A percentile compares a stretch with the other conserved stretches of the same genome.
Conservation (phyloP, 2,888 invertebrate genomes). For the Megalurothrips usitatus region DNA sequence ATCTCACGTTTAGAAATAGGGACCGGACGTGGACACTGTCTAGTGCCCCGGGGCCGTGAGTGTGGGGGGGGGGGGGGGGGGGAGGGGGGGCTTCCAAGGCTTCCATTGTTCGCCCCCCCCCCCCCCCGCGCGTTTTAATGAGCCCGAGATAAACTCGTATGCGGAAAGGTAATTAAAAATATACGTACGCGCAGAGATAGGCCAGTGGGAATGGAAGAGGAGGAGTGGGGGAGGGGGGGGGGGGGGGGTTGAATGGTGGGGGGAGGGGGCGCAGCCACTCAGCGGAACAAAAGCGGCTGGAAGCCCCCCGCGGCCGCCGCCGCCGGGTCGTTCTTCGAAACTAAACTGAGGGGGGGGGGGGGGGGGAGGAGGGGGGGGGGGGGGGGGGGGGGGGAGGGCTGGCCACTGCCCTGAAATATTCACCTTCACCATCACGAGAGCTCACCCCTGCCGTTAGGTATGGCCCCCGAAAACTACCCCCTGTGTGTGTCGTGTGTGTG, state of each 20-base stretch:
- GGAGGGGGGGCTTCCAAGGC: neutral
- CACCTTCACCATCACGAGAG: no score
- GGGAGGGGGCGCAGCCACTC: neutral
- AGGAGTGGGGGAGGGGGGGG: neutral
- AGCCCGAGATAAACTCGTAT: slow-evolving; percentile 6
- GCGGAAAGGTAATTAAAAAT: neutral
- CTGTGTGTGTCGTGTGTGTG: no score
- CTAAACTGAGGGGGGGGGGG: neutral
- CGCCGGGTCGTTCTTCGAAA: neutral
- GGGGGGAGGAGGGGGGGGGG: neutral
- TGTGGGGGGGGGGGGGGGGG: no score
- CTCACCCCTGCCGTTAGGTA: no score
- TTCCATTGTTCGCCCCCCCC: neutral
- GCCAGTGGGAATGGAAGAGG: neutral
- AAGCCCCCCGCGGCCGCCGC: neutral
- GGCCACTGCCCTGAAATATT: neutral
- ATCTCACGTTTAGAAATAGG: no score
- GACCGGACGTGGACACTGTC: no score
- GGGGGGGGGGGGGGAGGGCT: neutral
- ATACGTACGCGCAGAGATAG: neutral
- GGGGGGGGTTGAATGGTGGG: neutral
- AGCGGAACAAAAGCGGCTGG: neutral
- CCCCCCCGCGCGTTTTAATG: neutral
- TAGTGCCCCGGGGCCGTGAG: no score
- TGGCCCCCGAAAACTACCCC: no score